These are phyloP conservation scores for Ladona fulva DNA, from an alignment of 1,140 invertebrate genomes.

Conservation along the genomic window DNA sequence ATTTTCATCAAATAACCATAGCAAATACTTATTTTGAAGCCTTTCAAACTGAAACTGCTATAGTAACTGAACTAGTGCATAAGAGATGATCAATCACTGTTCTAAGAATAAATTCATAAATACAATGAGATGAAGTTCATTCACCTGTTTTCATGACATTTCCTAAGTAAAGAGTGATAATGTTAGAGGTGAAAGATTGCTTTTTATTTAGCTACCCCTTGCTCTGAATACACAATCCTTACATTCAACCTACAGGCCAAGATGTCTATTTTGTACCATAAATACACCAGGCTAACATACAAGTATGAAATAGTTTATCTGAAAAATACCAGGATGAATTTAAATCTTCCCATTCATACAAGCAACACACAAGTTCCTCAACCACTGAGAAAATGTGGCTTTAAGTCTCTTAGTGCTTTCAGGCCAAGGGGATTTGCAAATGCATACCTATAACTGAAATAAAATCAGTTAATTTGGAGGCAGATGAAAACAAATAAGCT, in stretches of 20 bases:
- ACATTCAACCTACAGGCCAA: conserved; percentile 14
- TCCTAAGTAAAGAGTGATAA: conserved; percentile 1
- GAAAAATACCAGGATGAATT: conserved; percentile 15
- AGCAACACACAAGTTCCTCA: neutral
- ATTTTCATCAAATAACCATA: neutral
- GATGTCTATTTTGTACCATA: conserved; percentile 16
- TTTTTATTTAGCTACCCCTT: conserved; percentile 24
- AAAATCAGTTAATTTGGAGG: conserved; percentile 4
- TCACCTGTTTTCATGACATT: neutral
- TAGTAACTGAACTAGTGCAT: neutral
- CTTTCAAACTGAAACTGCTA: neutral
- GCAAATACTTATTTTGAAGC: neutral
- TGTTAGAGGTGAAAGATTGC: conserved; percentile 18
- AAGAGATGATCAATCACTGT: neutral
- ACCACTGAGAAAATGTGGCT: neutral
- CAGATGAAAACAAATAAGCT: neutral
- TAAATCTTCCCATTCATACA: neutral
- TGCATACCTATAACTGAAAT: neutral
- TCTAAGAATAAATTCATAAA: neutral
- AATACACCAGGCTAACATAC: conserved; percentile 19
- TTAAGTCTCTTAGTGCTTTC: conserved; percentile 14
- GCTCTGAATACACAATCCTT: conserved; percentile 22
- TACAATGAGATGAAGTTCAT: neutral
- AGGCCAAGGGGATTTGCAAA: conserved; percentile 20
- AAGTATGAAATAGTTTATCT: conserved; percentile 18